These are phyloP conservation scores for Adrianichthys oophorus DNA, from an alignment of 2,797 vertebrate genomes.

Conservation along the genomic window DNA sequence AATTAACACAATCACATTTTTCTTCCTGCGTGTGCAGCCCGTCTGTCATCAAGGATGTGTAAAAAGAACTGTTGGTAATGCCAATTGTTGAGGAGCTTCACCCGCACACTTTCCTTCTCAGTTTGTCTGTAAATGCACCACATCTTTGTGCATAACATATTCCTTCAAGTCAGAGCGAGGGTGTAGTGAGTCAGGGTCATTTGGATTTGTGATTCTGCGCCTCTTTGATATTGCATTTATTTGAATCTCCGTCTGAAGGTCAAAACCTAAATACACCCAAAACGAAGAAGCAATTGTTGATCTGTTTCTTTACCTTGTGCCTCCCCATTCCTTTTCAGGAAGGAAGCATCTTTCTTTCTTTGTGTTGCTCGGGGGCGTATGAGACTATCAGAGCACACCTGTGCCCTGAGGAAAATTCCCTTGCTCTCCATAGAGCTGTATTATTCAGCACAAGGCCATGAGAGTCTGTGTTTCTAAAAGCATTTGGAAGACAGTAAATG, in stretches of 20 bases:
- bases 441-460: slow-evolving; percentile 75
- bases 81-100: slow-evolving; percentile 51
- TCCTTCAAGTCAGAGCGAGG: slow-evolving; percentile 40
- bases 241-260: slow-evolving; percentile 71
- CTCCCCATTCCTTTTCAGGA: slow-evolving; percentile 65
- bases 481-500: slow-evolving; percentile 66
- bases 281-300: slow-evolving; percentile 70
- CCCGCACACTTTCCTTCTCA: slow-evolving; percentile 40
- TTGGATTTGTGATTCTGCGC: slow-evolving; percentile 62
- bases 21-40: slow-evolving; percentile 7
- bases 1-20: no score
- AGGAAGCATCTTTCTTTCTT: slow-evolving; percentile 68
- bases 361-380: slow-evolving; percentile 66
- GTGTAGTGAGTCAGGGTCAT: slow-evolving; percentile 67
- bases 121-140: slow-evolving; percentile 59
- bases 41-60: slow-evolving; percentile 37
- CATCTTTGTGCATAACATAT: slow-evolving; percentile 50
- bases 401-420: slow-evolving; percentile 73
- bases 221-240: slow-evolving; percentile 61
- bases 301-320: slow-evolving; percentile 64
- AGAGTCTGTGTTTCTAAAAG: slow-evolving; percentile 68
- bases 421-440: slow-evolving; percentile 70
- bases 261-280: slow-evolving; percentile 67
- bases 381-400: slow-evolving; percentile 75
- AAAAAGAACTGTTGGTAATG: slow-evolving; percentile 57